Base-by-base conservation (phyloP, 2,888 invertebrate species). In the Epistrophe eligans region DNA sequence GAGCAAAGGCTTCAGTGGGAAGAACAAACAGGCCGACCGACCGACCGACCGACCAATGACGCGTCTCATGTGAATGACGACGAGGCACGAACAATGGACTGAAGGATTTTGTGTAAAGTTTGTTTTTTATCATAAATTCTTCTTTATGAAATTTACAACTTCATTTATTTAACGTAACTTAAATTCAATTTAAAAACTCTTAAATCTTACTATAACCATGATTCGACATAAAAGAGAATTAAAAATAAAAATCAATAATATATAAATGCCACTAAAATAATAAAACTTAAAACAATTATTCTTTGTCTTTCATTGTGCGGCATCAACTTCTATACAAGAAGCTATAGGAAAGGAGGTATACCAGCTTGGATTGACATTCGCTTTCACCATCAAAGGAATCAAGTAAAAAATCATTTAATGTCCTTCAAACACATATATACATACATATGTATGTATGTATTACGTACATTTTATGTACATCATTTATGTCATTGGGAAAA, bases 341-440 rank as follows among this genome's bases (percentile, higher is more conserved):
- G 8, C 0, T 50, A 50, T 32, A 32, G 32, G 32, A 32, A 4
- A 6, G 32, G 1, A 10, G 5, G 48, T 24, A 24, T 24, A 24
- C 24, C 50, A 50, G 58, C 71, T 40, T 74, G 43, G 28, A 64
- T 58, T 74, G 74, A 48, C 70, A 64, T 57, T 79, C 50, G 35
- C 58, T 70, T 77, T 77, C 73, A 74, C 52, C 64, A 62, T 62
- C 40, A 43, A 43, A 74, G 77, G 64, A 85, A 70, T 70, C 13
- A 66, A 10, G 48, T n/a, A 15, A 50, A 50, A 67, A 48, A 38
- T 62, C 40, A 24, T 62, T 62, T 62, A 62, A 62, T 62, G 40
- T 24, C 62, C 24, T 43, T 24, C 43, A 62, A 15, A 43, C 24
- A 9, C 8, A 62, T 43, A 43, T 2, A 13, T 24, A 43, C 13